Base-by-base conservation (phyloP, 2,888 invertebrate genomes). In the Drosophila sordidapex region DNA sequence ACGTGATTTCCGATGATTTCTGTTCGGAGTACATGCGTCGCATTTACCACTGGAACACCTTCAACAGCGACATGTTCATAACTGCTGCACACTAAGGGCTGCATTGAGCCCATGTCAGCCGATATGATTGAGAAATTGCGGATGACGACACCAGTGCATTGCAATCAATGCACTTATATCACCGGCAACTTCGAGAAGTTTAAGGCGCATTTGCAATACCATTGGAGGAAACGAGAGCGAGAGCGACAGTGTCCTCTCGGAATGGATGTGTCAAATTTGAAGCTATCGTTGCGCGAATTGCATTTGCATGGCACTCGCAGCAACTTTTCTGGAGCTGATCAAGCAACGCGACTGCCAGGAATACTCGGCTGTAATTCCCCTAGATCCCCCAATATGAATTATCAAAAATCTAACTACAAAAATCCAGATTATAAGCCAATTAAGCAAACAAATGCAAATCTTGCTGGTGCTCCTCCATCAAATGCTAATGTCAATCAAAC, bases 1-100 rank as follows among this genome's bases (percentile, higher is more conserved):
- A 81, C 46, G 68, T 78, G 15, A 73, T 81, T 27, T 81, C 81
- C 0, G 71, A 70, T 48, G 79, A 81, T 40, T 82, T 78, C 38
- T 15, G 18, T 43, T 73, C 81, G 3, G 3, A 10, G 2, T 31
- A 7, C 1, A 64, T 81, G 64, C 48, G 56, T 21, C 49, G 48
- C 10, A 46, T 48, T 4, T 13, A 54, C 7, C 81, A 81, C 7
- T 82, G 81, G 81, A 72, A 69, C 15, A 64, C 54, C 0, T 81
- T 81, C 25, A 67, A 81, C 56, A 60, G 75, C 2, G 67, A 70
- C 4, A 36, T 82, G 27, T 81, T 81, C 46, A 31, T 81, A 13
- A 52, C 53, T 56, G 7, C 33, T 81, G 5, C 25, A 11, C 8
- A 2, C 25, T 0, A n/a, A 40, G 7, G 66, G 72, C 6, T 46